Base-by-base conservation (phyloP, 1,140 invertebrate species). In the Brachionus plicatilis region DNA sequence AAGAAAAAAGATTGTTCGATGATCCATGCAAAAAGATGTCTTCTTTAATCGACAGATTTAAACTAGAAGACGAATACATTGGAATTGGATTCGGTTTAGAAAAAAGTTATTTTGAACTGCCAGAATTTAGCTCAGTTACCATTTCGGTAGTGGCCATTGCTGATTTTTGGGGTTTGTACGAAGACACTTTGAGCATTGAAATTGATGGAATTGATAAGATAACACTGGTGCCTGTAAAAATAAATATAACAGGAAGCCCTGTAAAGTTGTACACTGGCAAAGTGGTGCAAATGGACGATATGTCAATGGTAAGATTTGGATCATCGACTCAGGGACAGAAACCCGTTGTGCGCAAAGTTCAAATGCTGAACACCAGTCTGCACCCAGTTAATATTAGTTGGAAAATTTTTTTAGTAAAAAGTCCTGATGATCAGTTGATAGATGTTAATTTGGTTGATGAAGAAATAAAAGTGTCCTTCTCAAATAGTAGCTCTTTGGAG, bases 261-360 rank as follows among this genome's bases (percentile, higher is more conserved):
- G 24, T 82, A 29, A 60, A 68, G 17, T 17, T 82, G 24, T 82
- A 37, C 29, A 82, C 65, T 82, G 65, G 79, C 24, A 82, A 82
- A 82, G 53, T 82, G 8, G 17, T 20, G 6, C 50, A 82, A 60
- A 82, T 45, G 24, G 79, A 82, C 20, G 37, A 82, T n/a, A 45
- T 82, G 20, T 43, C 53, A 11, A 82, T 82, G 79, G 37, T 82
- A 17, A 20, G 79, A 45, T 76, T 82, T 47, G 79, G 79, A 4
- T 17, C 50, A 45, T 27, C 17, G 5, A 82, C 33, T 43, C 79
- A 82, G 20, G 79, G 65, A 43, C 33, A 65, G 17, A 45, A 47
- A 17, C 9, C 50, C 5, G 12, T 41, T 27, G 20, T 45, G 12
- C 17, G 79, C n/a, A 82, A 82, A 68, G 12, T 82, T 45, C 53